Evolutionary conservation across 2,113 vertebrate genomes (phyloP).

Genomic region (Clarias gariepinus): DNA sequence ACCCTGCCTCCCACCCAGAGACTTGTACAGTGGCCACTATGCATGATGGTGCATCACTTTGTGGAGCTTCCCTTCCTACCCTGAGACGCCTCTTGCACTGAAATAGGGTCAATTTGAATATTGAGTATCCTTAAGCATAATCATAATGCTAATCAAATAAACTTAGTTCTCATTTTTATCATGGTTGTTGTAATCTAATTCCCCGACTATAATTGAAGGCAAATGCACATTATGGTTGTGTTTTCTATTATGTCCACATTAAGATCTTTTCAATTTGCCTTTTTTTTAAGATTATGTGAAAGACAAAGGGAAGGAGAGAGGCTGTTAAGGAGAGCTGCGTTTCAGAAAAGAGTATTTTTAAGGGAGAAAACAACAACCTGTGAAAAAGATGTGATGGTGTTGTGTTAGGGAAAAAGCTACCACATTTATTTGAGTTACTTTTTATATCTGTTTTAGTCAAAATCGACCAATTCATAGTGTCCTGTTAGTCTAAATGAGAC

Average conservation of each 20-base stretch:
- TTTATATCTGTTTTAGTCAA: background rate
- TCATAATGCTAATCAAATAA: background rate
- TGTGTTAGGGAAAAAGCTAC: constrained; percentile 23
- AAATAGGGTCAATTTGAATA: too few species aligned
- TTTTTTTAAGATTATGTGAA: background rate
- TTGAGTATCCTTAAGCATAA: background rate
- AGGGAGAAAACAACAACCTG: constrained; percentile 21
- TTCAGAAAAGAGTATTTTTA: constrained; percentile 26
- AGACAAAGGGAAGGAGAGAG: background rate
- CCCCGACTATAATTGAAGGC: background rate
- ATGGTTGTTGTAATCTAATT: background rate
- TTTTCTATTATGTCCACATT: background rate
- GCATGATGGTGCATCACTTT: too few species aligned
- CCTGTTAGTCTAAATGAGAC: background rate
- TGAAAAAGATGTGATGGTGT: constrained; percentile 16
- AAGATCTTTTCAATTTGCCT: background rate
- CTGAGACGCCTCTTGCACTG: too few species aligned
- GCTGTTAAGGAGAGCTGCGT: background rate
- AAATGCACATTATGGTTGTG: background rate
- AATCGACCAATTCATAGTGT: background rate
- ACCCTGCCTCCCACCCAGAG: too few species aligned
- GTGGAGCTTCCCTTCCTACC: too few species aligned
- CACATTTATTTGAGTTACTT: constrained; percentile 10
- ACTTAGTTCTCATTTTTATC: background rate
- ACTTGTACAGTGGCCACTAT: too few species aligned